Conservation (phyloP, 2,797 vertebrate species). For the Coranthus polyacanthus region DNA sequence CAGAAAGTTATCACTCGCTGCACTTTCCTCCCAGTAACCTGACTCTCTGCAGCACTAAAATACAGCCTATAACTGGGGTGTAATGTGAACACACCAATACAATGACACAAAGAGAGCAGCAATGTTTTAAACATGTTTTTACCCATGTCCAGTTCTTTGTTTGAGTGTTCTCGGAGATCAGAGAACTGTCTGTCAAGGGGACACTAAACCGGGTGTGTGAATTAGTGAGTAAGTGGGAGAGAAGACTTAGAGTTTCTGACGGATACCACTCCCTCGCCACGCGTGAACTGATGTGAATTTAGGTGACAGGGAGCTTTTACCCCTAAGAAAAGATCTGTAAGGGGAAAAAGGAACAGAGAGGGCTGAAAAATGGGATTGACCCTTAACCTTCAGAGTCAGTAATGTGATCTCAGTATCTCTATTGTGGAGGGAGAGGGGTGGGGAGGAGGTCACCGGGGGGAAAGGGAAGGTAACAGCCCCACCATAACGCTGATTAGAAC, state of each 20-base stretch:
- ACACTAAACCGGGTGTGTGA: constrained; percentile 51
- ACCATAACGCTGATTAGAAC: constrained; percentile 73
- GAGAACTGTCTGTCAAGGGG: constrained; percentile 65
- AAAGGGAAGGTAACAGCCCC: constrained; percentile 74
- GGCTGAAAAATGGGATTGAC: constrained; percentile 83
- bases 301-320: constrained; percentile 76
- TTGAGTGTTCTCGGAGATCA: constrained; percentile 56
- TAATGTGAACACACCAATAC: constrained; percentile 54
- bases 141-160: constrained; percentile 71
- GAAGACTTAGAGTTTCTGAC: constrained; percentile 64
- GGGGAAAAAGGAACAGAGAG: constrained; percentile 53
- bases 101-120: constrained; percentile 60
- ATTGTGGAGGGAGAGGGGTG: constrained; percentile 67
- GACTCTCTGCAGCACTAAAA: constrained; percentile 36
- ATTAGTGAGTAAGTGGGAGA: constrained; percentile 22
- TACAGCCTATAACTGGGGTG: constrained; percentile 36
- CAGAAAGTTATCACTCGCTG: constrained; percentile 20
- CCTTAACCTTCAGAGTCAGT: constrained; percentile 70
- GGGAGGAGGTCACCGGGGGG: constrained; percentile 67
- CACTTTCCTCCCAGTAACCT: constrained; percentile 45
- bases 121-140: constrained; percentile 65
- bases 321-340: constrained; percentile 72
- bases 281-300: constrained; percentile 83
- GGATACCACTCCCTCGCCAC: constrained; percentile 73
- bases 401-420: constrained; percentile 82